Evolutionary conservation across 2,113 vertebrate genomes (phyloP).

Genomic region (Misgurnus mizolepis): DNA sequence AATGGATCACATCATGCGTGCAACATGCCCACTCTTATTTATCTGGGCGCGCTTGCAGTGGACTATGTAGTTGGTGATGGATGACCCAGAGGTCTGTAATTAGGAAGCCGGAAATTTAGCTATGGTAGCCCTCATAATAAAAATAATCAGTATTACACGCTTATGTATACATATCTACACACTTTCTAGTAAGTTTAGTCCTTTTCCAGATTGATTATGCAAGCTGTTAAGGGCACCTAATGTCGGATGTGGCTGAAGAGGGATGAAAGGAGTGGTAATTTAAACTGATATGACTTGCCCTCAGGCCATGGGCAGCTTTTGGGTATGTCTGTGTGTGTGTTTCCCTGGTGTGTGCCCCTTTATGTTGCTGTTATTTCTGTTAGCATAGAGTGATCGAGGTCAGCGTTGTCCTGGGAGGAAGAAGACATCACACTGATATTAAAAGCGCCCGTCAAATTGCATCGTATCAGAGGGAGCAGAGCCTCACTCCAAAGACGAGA

Average conservation of each 20-base stretch:
- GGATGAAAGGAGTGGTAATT: slow-evolving; percentile 41
- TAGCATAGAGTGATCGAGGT: slow-evolving; percentile 59
- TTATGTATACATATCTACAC: background rate
- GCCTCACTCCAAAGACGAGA: slow-evolving; percentile 30
- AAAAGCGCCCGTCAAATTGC: slow-evolving; percentile 58
- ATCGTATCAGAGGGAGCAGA: slow-evolving; percentile 37
- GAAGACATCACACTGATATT: slow-evolving; percentile 58
- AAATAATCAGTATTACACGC: background rate
- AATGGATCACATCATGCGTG: background rate
- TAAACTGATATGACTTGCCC: slow-evolving; percentile 48
- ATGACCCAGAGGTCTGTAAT: background rate
- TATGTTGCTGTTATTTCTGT: slow-evolving; percentile 57
- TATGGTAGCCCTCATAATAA: background rate
- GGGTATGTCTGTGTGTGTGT: slow-evolving; percentile 32
- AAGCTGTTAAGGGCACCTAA: background rate
- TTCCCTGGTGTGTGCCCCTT: slow-evolving; percentile 35
- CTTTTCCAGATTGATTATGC: background rate
- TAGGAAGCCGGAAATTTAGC: background rate
- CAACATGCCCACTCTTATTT: background rate
- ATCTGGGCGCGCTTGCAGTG: background rate
- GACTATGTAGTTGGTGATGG: background rate
- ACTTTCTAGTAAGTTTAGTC: background rate
- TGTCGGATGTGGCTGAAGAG: background rate
- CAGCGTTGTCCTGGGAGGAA: slow-evolving; percentile 55
- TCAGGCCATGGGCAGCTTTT: slow-evolving; percentile 41